A percentile compares a stretch with the other conserved stretches of the same genome.
Conservation (phyloP, 2,113 vertebrate species). For the Xiphorhynchus elegans region DNA sequence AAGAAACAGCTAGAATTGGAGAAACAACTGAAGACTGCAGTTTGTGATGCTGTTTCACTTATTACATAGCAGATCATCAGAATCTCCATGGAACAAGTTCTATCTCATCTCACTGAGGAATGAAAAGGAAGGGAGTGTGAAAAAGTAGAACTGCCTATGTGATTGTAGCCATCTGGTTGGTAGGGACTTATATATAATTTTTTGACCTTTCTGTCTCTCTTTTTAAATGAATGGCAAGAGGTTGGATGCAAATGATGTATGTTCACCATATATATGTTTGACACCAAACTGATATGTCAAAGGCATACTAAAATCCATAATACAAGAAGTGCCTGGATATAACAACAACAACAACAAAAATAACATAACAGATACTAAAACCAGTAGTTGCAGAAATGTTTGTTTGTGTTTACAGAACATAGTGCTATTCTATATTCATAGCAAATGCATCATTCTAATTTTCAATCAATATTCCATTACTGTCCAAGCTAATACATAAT, state of each 20-base stretch:
- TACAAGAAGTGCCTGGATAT: background rate
- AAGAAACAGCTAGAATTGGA: background rate
- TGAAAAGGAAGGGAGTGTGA: background rate
- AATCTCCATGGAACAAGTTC: background rate
- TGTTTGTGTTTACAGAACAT: background rate
- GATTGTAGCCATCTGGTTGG: background rate
- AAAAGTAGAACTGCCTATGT: background rate
- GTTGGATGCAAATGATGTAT: background rate
- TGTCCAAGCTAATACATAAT: background rate
- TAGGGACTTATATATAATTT: fast-evolving
- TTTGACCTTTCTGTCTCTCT: background rate
- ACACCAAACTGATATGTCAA: background rate
- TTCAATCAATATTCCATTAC: constrained; percentile 5
- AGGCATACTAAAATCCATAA: background rate
- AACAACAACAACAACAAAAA: background rate
- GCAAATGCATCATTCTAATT: background rate
- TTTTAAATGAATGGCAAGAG: background rate
- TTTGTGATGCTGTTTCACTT: background rate
- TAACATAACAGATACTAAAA: background rate
- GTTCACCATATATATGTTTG: background rate
- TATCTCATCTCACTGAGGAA: background rate
- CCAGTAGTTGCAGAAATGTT: background rate
- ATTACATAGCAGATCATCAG: background rate
- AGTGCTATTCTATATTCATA: background rate
- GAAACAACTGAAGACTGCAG: background rate